A percentile compares a stretch with the other conserved stretches of the same genome.
These are phyloP conservation scores for Byasa hedistus DNA, from an alignment of 2,888 invertebrate genomes.

Conservation along the genomic window DNA sequence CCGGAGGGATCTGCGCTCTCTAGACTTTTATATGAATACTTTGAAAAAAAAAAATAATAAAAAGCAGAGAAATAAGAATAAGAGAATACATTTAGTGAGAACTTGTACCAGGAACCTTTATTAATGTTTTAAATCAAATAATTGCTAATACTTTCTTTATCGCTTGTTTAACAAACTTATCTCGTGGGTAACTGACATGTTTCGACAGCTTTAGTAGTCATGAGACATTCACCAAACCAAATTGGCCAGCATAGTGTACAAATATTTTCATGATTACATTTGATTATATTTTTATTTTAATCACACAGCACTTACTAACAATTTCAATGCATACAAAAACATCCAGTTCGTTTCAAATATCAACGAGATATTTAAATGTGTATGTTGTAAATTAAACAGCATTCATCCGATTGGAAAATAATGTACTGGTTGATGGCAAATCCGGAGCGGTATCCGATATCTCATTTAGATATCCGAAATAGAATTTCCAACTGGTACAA, in stretches of 20 bases:
- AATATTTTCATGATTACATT: too few species aligned
- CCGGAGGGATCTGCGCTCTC: slow-evolving; percentile 10
- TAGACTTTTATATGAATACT: neutral
- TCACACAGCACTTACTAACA: neutral
- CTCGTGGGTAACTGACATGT: too few species aligned
- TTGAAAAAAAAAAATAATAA: neutral
- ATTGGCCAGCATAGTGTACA: too few species aligned
- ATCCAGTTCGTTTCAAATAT: neutral
- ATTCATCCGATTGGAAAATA: slow-evolving; percentile 1
- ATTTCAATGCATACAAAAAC: neutral
- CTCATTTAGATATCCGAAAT: slow-evolving; percentile 16
- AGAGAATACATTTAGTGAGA: neutral
- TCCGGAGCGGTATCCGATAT: slow-evolving; percentile 12
- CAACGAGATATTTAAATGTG: neutral
- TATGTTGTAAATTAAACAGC: neutral
- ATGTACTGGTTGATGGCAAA: slow-evolving; percentile 4
- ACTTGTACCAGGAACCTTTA: neutral
- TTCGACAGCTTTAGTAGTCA: too few species aligned
- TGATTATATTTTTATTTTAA: neutral
- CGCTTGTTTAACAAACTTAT: too few species aligned
- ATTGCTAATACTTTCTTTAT: too few species aligned
- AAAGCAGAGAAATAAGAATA: too few species aligned
- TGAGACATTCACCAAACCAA: too few species aligned
- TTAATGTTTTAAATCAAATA: neutral
- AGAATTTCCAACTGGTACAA: slow-evolving; percentile 1